Conservation (phyloP, 2,888 invertebrate genomes). For the Apamea epomidion region DNA sequence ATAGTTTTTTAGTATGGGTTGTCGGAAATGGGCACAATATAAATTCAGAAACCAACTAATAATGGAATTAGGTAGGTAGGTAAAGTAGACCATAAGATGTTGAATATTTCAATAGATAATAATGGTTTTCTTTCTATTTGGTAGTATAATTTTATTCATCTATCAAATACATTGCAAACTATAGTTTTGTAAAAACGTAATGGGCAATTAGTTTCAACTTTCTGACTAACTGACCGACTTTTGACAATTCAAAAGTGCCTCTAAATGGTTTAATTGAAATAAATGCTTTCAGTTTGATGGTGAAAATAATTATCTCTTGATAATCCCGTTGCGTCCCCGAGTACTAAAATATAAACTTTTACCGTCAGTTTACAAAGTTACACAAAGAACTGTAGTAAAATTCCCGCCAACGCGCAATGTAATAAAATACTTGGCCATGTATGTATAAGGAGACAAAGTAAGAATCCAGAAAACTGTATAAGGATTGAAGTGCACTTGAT, state of each 20-base stretch:
- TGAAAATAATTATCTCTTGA: not conserved
- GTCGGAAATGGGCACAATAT: not conserved
- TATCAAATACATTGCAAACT: not conserved
- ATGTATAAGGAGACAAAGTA: constrained; percentile 42
- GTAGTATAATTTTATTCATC: not conserved
- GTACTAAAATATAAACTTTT: constrained; percentile 31
- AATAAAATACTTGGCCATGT: constrained; percentile 41
- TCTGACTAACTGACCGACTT: not conserved
- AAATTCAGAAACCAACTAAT: not conserved
- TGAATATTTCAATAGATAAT: not conserved
- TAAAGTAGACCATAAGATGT: not conserved
- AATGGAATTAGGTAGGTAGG: not conserved
- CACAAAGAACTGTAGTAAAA: constrained; percentile 43
- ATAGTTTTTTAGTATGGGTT: constrained; percentile 1
- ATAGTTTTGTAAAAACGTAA: not conserved
- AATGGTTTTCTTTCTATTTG: not conserved
- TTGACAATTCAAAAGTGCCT: not conserved
- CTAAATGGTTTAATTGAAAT: not conserved
- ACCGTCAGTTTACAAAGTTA: constrained; percentile 34
- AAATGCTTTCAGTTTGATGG: not conserved
- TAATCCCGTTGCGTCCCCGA: constrained; percentile 2
- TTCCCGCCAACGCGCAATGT: constrained; percentile 10
- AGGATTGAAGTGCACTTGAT: constrained; percentile 39
- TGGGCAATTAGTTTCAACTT: not conserved
- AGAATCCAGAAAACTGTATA: constrained; percentile 46